phyloP scores from a whole-genome alignment of 2,113 vertebrate species.

The Myocastor coypus region DNA sequence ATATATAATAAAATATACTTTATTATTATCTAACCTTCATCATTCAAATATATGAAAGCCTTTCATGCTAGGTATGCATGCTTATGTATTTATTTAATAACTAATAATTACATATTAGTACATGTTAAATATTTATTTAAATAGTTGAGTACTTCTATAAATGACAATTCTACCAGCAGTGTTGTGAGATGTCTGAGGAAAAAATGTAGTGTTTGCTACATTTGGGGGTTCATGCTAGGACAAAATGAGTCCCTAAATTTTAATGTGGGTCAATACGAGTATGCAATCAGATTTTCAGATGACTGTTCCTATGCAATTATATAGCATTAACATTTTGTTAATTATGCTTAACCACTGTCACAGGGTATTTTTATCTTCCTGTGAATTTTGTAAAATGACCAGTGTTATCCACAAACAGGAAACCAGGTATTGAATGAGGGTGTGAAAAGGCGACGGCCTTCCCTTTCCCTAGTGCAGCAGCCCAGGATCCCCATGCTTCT shows the following conservation, averaged over 20 bases:
- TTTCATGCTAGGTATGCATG: background rate
- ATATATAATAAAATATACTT: background rate
- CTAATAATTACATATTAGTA: background rate
- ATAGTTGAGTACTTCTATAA: background rate
- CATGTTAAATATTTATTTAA: background rate
- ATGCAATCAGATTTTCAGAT: background rate
- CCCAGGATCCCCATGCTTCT: background rate
- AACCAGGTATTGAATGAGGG: background rate
- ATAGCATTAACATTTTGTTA: background rate
- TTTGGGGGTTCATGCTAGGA: background rate
- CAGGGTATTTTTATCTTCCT: background rate
- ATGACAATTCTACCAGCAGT: background rate
- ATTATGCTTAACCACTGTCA: background rate
- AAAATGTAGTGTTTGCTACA: background rate
- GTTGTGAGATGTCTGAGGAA: background rate
- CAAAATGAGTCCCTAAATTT: background rate
- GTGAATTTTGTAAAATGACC: background rate
- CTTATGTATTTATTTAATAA: background rate
- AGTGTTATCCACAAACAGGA: background rate
- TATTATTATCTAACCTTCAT: background rate
- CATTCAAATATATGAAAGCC: background rate
- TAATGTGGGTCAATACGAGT: background rate
- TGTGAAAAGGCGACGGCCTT: background rate
- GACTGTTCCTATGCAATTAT: background rate
- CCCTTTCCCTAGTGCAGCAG: background rate